Base-by-base conservation (phyloP, 1,140 invertebrate species). In the Paramacrobiotus metropolitanus region DNA sequence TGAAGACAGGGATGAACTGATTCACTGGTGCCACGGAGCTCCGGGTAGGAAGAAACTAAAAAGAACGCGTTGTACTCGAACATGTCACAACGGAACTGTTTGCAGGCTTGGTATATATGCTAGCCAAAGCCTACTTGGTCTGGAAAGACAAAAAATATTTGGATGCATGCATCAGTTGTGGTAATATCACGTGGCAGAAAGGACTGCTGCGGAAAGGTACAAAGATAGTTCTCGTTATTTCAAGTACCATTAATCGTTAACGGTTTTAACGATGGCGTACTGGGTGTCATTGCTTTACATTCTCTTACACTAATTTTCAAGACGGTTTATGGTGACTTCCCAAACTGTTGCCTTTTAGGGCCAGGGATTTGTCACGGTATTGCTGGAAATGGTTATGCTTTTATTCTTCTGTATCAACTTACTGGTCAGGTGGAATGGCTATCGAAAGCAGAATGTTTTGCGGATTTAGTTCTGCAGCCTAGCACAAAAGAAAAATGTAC, bases 11-110 rank as follows among this genome's bases (percentile, higher is more conserved):
- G 77, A 83, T 40, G 81, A 85, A 64, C 68, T 89, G 1, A 79
- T 89, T 2, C 86, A 90, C 68, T 89, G 86, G 86, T 90, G 86
- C 73, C 86, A 89, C 72, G 86, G 87, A 1, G 85, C 85, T 30
- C 81, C 85, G 55, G 79, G 78, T 79, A 68, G 60, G 64, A 61
- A 60, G 21, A 45, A 18, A 55, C n/a, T 31, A 1, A 21, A n/a
- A 62, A 60, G 34, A 31, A 40, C 34, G 9, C 34, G 9, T 40
- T 40, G 9, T 40, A n/a, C n/a, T 40, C n/a, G 34, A 15, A 40
- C 34, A 40, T 15, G n/a, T 40, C 9, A 15, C n/a, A n/a, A n/a
- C n/a, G n/a, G n/a, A 59, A 34, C 29, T 60, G 45, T 59, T 64
- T 68, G 2, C 61, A 78, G 84, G 86, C 4, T 78, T 81, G 1